Evolutionary conservation across 2,797 vertebrate genomes (phyloP).

Genomic region (Aeoliscus strigatus): DNA sequence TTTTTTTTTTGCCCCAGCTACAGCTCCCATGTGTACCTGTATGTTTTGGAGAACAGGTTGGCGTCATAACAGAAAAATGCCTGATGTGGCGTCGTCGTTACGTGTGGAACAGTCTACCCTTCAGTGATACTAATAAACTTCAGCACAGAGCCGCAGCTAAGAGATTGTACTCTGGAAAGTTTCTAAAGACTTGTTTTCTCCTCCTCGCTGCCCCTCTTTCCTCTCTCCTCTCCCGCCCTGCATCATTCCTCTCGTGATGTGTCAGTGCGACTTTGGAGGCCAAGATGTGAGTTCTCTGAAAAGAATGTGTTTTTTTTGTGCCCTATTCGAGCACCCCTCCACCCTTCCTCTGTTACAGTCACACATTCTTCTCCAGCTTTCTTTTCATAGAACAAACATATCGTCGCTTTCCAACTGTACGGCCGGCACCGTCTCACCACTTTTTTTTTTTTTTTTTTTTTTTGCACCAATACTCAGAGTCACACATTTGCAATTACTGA

Average conservation of each 20-base stretch:
- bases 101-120: conserved; percentile 10
- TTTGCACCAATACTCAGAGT: conserved; percentile 4
- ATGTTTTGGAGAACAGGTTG: conserved; percentile 33
- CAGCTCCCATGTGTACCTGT: conserved; percentile 28
- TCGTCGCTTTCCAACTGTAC: conserved; percentile 30
- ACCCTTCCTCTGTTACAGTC: conserved; percentile 52
- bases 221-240: conserved; percentile 44
- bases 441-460: not conserved
- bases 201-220: conserved; percentile 6
- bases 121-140: conserved; percentile 36
- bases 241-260: conserved; percentile 70
- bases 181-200: conserved; percentile 22
- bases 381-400: conserved; percentile 41
- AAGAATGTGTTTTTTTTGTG: conserved; percentile 77
- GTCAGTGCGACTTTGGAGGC: conserved; percentile 70
- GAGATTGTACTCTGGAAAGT: conserved; percentile 6
- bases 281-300: conserved; percentile 77
- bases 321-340: conserved; percentile 53
- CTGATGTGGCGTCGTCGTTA: conserved; percentile 43
- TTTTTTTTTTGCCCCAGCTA: conserved; percentile 30
- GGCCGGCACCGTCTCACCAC: conserved; percentile 10
- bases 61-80: conserved; percentile 23
- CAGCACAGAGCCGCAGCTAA: conserved; percentile 17
- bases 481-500: conserved; percentile 22
- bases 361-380: conserved; percentile 60